Base-by-base conservation (phyloP, 2,888 invertebrate species). In the Didymodactylos carnosus region DNA sequence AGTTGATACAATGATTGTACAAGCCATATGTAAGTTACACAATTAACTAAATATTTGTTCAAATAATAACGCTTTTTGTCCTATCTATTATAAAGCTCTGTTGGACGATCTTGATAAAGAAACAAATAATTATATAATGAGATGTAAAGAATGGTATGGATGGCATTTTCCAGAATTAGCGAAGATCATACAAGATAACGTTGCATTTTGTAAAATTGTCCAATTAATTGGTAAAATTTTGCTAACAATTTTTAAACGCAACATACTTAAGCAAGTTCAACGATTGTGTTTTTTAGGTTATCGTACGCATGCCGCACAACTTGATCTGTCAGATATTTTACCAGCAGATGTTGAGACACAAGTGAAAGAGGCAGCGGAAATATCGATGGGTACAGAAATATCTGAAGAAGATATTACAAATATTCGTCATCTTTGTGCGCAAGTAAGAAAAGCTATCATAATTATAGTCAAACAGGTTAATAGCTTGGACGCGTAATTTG, bases 121-220 rank as follows among this genome's bases (percentile, higher is more conserved):
- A 84, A 84, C 98, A 40, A 98, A 98, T 83, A 99, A 98, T 83
- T 98, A 98, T 80, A 88, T 93, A 69, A 98, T 98, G 98, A 87
- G 97, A 77, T 88, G 89, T 75, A 86, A 91, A 71, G 93, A 94
- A 84, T 92, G 91, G 92, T 97, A 98, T 80, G 97, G 97, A 0
- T 98, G 98, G 98, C 98, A 98, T 84, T 98, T 98, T 83, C 98
- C 98, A 0, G 98, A 98, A 84, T 86, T 99, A 3, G 90, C 92
- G n/a, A 98, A 95, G 83, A 89, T 97, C 77, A 86, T 98, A 40
- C 88, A 90, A 0, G 98, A 98, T 82, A 95, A 95, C 82, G 87
- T 91, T 70, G 88, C 91, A 0, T 98, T 90, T 84, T 91, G 95
- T 0, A 93, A 86, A 79, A 80, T 82, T 19, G 80, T 84, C 39